A percentile compares a stretch with the other conserved stretches of the same genome.
These are phyloP conservation scores for Coenonympha glycerion DNA, from an alignment of 2,888 invertebrate species.

Conservation along the genomic window DNA sequence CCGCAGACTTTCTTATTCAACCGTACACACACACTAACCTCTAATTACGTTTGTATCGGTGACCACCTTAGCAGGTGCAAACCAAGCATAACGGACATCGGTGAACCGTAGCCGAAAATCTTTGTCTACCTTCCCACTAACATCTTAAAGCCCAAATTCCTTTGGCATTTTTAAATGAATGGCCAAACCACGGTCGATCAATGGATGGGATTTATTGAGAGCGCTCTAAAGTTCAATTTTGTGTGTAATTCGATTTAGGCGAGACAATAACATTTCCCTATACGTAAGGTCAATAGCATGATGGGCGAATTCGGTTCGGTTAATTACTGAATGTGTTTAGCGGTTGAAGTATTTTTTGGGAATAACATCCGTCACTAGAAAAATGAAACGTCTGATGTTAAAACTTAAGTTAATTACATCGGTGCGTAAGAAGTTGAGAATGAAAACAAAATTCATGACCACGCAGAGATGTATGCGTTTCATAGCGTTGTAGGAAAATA, in stretches of 20 bases:
- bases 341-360: slow-evolving; percentile 20
- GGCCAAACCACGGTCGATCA: slow-evolving; percentile 34
- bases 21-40: slow-evolving; percentile 44
- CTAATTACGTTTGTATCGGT: slow-evolving; percentile 72
- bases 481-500: background rate
- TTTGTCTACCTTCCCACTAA: slow-evolving; percentile 20
- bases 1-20: slow-evolving; percentile 56
- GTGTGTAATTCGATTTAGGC: slow-evolving; percentile 38
- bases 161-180: slow-evolving; percentile 35
- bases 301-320: slow-evolving; percentile 62
- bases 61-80: slow-evolving; percentile 65
- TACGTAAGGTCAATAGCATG: slow-evolving; percentile 64
- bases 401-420: background rate
- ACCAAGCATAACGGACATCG: slow-evolving; percentile 59
- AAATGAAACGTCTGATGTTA: background rate
- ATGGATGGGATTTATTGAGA: slow-evolving; percentile 50
- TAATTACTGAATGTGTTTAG: slow-evolving; percentile 55
- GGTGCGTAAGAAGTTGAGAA: background rate
- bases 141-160: slow-evolving; percentile 32
- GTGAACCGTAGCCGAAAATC: slow-evolving; percentile 44
- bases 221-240: slow-evolving; percentile 44
- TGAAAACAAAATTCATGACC: background rate
- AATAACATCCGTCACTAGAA: background rate
- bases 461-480: background rate
- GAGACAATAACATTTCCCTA: slow-evolving; percentile 48